Percentiles rank a stretch among this genome's conserved stretches.
Evolutionary conservation across 2,113 vertebrate species (phyloP).

Genomic region (Microcebus murinus): DNA sequence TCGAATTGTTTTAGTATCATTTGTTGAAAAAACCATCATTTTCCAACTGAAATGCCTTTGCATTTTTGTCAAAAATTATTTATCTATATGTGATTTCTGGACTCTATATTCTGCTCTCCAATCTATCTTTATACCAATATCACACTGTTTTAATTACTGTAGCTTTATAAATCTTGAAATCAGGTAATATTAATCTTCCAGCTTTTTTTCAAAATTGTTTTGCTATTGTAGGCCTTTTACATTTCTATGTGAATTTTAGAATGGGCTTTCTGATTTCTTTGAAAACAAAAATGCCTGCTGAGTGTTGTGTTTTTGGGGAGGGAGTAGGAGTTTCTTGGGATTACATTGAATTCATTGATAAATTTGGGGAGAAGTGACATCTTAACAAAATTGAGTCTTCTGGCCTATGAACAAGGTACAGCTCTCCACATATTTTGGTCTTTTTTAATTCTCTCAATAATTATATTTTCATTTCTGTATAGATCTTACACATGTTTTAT

Average conservation of each 20-base stretch:
- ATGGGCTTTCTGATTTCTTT: not conserved
- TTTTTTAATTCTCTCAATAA: not conserved
- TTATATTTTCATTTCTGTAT: not conserved
- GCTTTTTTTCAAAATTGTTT: not conserved
- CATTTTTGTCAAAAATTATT: not conserved
- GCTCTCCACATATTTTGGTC: not conserved
- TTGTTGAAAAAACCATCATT: not conserved
- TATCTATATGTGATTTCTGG: not conserved
- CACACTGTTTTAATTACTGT: constrained; percentile 3
- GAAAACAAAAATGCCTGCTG: not conserved
- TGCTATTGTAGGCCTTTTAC: not conserved
- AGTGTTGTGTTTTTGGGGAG: not conserved
- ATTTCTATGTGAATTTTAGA: not conserved
- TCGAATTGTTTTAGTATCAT: not conserved
- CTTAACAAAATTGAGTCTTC: not conserved
- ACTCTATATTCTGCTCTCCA: not conserved
- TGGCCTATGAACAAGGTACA: not conserved
- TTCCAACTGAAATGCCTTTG: not conserved
- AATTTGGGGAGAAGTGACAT: not conserved
- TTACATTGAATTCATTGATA: not conserved
- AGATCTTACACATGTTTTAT: not conserved
- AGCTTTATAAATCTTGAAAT: not conserved
- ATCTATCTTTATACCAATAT: constrained; percentile 36
- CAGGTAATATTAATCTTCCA: not conserved
- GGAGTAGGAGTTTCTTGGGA: not conserved